Conservation (phyloP, 2,797 vertebrate species). For the Gadopsis bispinosus region DNA sequence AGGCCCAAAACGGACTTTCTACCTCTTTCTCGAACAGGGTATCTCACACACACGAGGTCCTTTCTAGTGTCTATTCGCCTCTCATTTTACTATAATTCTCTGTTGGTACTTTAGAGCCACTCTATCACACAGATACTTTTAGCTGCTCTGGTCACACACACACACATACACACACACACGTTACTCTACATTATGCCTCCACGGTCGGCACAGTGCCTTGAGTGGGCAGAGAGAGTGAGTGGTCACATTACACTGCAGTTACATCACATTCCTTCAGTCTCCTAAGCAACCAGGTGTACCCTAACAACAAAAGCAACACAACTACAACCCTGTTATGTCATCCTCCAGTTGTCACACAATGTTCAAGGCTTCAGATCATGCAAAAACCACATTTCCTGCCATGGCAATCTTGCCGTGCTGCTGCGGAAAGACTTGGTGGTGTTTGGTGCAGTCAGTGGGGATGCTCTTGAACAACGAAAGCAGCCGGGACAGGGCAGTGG, state of each 20-base stretch:
- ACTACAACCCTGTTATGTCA: constrained; percentile 29
- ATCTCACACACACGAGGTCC: constrained; percentile 19
- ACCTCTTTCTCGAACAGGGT: constrained; percentile 25
- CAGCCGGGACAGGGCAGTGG: constrained; percentile 52
- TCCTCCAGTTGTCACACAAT: constrained; percentile 26
- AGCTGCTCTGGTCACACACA: constrained; percentile 36
- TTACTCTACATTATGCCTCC: constrained; percentile 66
- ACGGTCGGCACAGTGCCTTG: constrained; percentile 56
- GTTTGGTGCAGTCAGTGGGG: constrained; percentile 39
- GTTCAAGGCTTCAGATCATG: constrained; percentile 39
- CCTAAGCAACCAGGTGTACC: constrained; percentile 77
- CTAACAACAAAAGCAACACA: constrained; percentile 52
- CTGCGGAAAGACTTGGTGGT: constrained; percentile 6
- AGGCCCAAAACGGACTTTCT: constrained; percentile 41
- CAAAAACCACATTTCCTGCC: background rate
- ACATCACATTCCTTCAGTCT: constrained; percentile 78
- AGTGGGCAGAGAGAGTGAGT: constrained; percentile 73
- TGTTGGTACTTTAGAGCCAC: constrained; percentile 5
- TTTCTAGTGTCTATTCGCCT: constrained; percentile 28
- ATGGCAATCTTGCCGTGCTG: background rate
- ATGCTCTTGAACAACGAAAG: constrained; percentile 43
- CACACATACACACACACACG: constrained; percentile 29
- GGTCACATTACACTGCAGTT: constrained; percentile 75
- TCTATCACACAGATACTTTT: constrained; percentile 27
- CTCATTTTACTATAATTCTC: constrained; percentile 47